phyloP scores from a whole-genome alignment of 2,888 invertebrate genomes.

The Griposia aprilina region DNA sequence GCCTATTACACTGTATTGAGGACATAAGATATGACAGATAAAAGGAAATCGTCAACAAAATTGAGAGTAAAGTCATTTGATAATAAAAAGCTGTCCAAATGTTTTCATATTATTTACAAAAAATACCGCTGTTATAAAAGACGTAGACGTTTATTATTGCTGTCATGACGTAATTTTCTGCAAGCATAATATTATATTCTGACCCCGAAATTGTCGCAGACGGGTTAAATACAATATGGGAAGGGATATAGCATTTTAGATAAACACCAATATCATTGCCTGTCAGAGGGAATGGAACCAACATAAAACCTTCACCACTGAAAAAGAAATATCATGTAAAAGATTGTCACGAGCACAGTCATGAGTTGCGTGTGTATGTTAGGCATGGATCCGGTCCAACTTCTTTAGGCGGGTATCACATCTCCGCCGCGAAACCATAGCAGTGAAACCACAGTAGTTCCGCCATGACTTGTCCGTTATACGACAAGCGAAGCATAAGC shows the following conservation, averaged over 20 bases:
- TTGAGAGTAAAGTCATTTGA: conserved; percentile 8
- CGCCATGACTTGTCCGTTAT: too few species aligned
- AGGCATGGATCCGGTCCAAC: neutral
- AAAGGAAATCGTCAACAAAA: conserved; percentile 17
- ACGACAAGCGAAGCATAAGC: too few species aligned
- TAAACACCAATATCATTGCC: neutral
- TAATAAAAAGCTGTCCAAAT: conserved; percentile 13
- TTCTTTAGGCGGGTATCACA: neutral
- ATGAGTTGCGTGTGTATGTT: neutral
- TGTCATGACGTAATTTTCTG: neutral
- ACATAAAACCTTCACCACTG: neutral
- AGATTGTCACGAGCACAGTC: neutral
- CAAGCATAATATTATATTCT: neutral
- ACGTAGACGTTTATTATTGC: conserved; percentile 12
- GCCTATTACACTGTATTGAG: neutral
- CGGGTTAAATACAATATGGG: neutral
- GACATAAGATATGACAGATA: neutral
- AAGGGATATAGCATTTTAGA: neutral
- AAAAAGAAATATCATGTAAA: neutral
- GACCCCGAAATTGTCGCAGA: neutral
- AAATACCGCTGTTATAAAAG: neutral
- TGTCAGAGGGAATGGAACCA: neutral
- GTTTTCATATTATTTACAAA: conserved; percentile 9
- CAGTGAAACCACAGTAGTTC: too few species aligned
- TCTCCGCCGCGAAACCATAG: too few species aligned